Evolutionary conservation across 2,888 invertebrate species (phyloP), one percentile per base, ranked within the genome.

Genomic region (Eretmocerus hayati): DNA sequence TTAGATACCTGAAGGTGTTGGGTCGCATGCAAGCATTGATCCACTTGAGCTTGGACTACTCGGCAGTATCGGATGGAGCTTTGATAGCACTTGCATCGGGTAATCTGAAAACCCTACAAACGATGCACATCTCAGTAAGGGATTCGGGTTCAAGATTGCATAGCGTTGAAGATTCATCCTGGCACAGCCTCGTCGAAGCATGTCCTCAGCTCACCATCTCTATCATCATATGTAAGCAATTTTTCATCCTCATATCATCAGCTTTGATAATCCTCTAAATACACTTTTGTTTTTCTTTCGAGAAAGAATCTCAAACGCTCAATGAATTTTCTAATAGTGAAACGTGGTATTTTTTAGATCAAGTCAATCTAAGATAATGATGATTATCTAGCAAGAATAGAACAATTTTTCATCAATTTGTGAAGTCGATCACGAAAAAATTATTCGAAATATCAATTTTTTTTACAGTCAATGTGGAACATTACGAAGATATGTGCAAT

Each of bases 41-140:
- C 21, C 60, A 65, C 9, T 59, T 76, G 36, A 72, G 72, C 57
- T 57, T 76, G 42, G 75, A 76, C 56, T 76, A 76, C 58, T 71
- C 73, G 15, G 69, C 74, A 11, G 54, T 76, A 39, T 73, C 74
- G 19, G 68, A 71, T 47, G 66, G 67, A 39, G 67, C 71, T 3
- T 64, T 76, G 2, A 67, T 71, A 44, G 67, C 72, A 11, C 61
- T 76, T 26, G 64, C 73, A 2, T 65, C 58, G n/a, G 72, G 70
- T 19, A 67, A 68, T 9, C 65, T 71, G 23, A 62, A 61, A 33
- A 56, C 60, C 31, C 55, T 76, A 47, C 63, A 60, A 42, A 62
- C 57, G 46, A 60, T 76, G 43, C 69, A 73, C 53, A 65, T 76
- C 48, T 67, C 65, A 13, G 65, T 76, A 2, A 62, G 72, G 30